phyloP scores from a whole-genome alignment of 2,888 invertebrate genomes.

The Sclerodermus sp. region DNA sequence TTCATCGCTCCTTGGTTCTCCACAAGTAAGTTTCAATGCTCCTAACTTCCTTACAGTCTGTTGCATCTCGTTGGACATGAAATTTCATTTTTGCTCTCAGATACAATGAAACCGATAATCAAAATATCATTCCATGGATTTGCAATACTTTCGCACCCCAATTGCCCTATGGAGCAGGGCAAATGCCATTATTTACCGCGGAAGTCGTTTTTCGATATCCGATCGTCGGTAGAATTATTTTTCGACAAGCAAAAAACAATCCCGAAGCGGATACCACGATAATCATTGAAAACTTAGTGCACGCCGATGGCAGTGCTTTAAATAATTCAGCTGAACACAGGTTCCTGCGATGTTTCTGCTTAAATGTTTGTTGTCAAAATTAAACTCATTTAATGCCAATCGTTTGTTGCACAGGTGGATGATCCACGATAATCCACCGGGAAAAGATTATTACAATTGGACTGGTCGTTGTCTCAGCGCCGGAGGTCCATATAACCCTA shows the following conservation, averaged over 20 bases:
- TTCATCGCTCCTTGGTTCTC: slow-evolving; percentile 79
- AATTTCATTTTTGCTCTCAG: slow-evolving; percentile 55
- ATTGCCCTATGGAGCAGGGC: slow-evolving; percentile 67
- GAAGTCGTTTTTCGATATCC: slow-evolving; percentile 85
- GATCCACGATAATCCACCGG: slow-evolving; percentile 76
- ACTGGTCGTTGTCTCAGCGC: slow-evolving; percentile 80
- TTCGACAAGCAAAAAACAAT: slow-evolving; percentile 78
- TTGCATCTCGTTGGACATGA: slow-evolving; percentile 39
- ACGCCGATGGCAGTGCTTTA: slow-evolving; percentile 80
- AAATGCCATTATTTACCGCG: slow-evolving; percentile 75
- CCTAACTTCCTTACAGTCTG: slow-evolving; percentile 24
- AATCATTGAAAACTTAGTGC: slow-evolving; percentile 80
- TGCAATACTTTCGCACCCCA: slow-evolving; percentile 71
- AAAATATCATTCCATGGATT: slow-evolving; percentile 61
- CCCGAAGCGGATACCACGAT: slow-evolving; percentile 85
- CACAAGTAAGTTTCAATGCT: slow-evolving; percentile 63
- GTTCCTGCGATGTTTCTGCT: slow-evolving; percentile 32
- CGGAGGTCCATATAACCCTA: slow-evolving; percentile 77
- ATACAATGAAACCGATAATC: slow-evolving; percentile 59
- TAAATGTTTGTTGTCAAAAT: not conserved
- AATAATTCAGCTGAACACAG: slow-evolving; percentile 74
- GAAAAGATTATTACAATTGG: slow-evolving; percentile 90
- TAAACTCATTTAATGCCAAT: not conserved
- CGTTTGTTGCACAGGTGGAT: slow-evolving; percentile 69
- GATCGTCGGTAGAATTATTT: slow-evolving; percentile 79